Conservation (phyloP, 2,113 vertebrate species). For the Phylloscopus trochiloides region DNA sequence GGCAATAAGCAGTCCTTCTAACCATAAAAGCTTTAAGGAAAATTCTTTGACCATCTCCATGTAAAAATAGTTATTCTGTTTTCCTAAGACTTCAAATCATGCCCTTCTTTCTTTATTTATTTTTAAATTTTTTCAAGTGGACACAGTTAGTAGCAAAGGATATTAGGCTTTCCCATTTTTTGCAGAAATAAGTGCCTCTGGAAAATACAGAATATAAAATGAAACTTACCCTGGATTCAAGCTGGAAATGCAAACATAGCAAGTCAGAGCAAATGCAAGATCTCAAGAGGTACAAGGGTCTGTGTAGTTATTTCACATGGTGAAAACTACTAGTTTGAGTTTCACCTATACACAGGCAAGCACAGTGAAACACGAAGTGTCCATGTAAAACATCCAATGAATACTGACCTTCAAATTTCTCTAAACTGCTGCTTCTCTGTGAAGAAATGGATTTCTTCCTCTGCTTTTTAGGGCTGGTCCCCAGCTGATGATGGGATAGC, state of each 20-base stretch:
- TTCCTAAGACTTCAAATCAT: background rate
- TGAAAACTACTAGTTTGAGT: background rate
- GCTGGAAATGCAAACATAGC: background rate
- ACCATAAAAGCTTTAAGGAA: background rate
- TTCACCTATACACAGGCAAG: background rate
- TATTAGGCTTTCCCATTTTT: background rate
- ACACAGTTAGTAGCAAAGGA: background rate
- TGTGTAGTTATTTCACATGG: background rate
- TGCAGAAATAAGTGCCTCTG: background rate
- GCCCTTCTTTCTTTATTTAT: background rate
- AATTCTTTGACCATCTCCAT: background rate
- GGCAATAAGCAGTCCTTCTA: background rate
- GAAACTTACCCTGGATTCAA: background rate
- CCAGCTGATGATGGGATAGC: background rate
- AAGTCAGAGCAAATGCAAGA: background rate
- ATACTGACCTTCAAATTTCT: background rate
- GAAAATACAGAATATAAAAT: background rate
- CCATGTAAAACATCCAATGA: background rate
- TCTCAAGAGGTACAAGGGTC: background rate
- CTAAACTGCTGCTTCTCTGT: background rate
- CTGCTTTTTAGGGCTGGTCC: background rate
- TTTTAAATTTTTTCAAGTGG: background rate
- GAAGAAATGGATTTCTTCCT: background rate
- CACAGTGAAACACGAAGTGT: background rate
- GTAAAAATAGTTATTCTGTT: background rate